phyloP scores from a whole-genome alignment of 2,888 invertebrate genomes.

The Microdon myrmicae region DNA sequence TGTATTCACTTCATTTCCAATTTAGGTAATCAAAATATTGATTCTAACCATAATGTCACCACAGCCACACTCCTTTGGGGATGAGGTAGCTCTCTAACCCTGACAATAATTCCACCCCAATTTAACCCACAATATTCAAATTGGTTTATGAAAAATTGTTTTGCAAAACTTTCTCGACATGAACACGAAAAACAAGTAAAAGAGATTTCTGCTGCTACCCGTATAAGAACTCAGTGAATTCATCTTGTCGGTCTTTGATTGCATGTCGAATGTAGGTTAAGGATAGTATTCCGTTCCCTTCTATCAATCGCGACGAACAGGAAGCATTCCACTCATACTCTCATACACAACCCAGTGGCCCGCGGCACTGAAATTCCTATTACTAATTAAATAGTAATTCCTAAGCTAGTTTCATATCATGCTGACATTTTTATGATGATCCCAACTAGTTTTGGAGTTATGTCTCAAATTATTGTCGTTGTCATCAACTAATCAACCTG shows the following conservation, averaged over 20 bases:
- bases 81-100: no score
- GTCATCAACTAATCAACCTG: slow-evolving; percentile 14
- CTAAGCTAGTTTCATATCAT: slow-evolving; percentile 35
- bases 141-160: slow-evolving; percentile 27
- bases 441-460: slow-evolving; percentile 22
- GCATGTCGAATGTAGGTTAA: slow-evolving; percentile 45
- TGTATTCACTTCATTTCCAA: no score
- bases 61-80: background rate
- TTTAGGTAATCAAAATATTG: no score
- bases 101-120: slow-evolving; percentile 9
- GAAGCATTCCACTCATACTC: slow-evolving; percentile 1
- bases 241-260: slow-evolving; percentile 13
- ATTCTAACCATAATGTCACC: background rate
- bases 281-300: slow-evolving; percentile 10
- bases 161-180: slow-evolving; percentile 40
- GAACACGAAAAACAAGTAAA: slow-evolving; percentile 30
- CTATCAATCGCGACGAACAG: slow-evolving; percentile 7
- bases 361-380: slow-evolving; percentile 17
- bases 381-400: slow-evolving; percentile 45
- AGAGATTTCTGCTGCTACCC: slow-evolving; percentile 24
- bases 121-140: slow-evolving; percentile 8
- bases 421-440: slow-evolving; percentile 41
- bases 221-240: slow-evolving; percentile 4
- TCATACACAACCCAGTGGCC: slow-evolving; percentile 9
- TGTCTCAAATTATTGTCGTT: slow-evolving; percentile 20